Evolutionary conservation across 2,113 vertebrate species (phyloP), one percentile per base, ranked within the genome.

Genomic region (Varanus komodoensis): DNA sequence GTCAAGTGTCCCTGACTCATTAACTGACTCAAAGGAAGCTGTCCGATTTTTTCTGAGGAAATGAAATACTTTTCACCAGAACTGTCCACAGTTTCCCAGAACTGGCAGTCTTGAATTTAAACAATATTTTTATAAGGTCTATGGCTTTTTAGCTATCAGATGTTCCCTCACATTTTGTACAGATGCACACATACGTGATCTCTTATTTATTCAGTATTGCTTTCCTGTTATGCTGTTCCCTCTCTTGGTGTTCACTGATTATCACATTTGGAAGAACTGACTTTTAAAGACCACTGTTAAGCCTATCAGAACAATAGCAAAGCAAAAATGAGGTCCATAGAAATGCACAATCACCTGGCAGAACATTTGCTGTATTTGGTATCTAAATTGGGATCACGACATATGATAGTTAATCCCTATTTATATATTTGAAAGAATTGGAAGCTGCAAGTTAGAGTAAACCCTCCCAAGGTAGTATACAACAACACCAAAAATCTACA

Each of bases 201-300:
- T 87, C 67, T 25, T 38, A 88, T 88, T 71, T 91, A 93, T 83
- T 77, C 93, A 0, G 12, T 48, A 88, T 88, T 92, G 69, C 87
- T 93, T 96, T 95, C 93, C 95, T 95, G 93, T 94, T 95, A 93
- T 0, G 54, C 77, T 93, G 94, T 94, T 94, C 93, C 92, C 91
- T 93, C 17, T 71, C 38, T 71, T 85, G 23, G 0, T 80, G 94
- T 93, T 92, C 92, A 91, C 71, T 57, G 91, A 54, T 90, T 94
- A 89, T 84, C 25, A 23, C 86, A 89, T 92, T 86, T 34, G 2
- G 84, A 82, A 94, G 90, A 29, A 52, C 14, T 50, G 12, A 11
- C 48, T 29, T 27, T 27, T 50, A 48, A 79, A 52, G 29, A 52
- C 29, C 48, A 75, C 67, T 15, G 14, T 61, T 15, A 61, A 15